Base-by-base conservation (phyloP, 2,797 vertebrate genomes). In the Eleutherodactylus coqui region DNA sequence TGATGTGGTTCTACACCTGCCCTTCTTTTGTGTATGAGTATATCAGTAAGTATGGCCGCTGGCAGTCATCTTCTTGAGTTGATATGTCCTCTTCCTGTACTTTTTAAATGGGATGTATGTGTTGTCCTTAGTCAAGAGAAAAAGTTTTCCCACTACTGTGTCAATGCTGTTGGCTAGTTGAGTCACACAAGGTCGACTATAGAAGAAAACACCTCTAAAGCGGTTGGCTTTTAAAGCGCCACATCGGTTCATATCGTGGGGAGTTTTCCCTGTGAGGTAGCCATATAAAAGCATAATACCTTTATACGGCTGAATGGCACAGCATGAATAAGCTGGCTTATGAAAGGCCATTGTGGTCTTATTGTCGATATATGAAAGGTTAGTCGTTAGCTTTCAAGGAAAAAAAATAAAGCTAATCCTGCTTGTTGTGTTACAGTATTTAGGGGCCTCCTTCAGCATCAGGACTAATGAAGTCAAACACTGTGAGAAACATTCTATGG, bases 321-420 rank as follows among this genome's bases (percentile, higher is more conserved):
- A 85, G 83, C 83, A 70, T 85, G 83, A 70, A 9, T 85, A 85
- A 84, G 34, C 75, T 69, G 83, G 45, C 36, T 85, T 85, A 85
- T 16, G 75, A 67, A 79, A 55, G 17, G 75, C 43, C 75, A 69
- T 84, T 78, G 53, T 78, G 36, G 34, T 70, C 29, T 38, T 38
- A 70, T 79, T 79, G 60, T 85, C 9, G 5, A 27, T 69, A 69
- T 43, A 69, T 85, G 69, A 85, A 85, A 85, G 83, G 83, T 79
- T 69, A 70, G 64, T 24, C 62, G 6, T 72, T 67, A 58, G 43
- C 60, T 55, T 85, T 79, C 62, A 78, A 55, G 60, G 24, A n/a
- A 70, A 36, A 82, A 62, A 29, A 84, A 84, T 10, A 24, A 32
- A 53, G 38, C 69, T 72, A 84, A 77, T 84, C 75, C 43, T 77